Percentiles rank a stretch among this genome's conserved stretches.
Evolutionary conservation across 2,888 invertebrate genomes (phyloP).

Genomic region (Sicus ferrugineus): DNA sequence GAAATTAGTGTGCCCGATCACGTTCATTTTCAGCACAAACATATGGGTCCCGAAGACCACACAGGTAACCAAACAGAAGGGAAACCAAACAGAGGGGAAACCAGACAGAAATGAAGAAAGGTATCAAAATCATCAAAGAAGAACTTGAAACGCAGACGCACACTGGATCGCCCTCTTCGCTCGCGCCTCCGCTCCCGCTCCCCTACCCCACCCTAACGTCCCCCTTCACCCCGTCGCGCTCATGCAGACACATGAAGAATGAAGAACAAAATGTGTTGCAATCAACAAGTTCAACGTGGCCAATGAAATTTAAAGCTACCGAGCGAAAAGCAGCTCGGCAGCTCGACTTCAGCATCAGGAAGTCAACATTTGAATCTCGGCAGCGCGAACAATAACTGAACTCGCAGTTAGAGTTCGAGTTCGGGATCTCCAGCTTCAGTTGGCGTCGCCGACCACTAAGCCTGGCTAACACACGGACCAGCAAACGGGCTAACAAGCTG

Average conservation of each 20-base stretch:
- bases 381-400: slow-evolving; percentile 20
- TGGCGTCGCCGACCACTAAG: slow-evolving; percentile 18
- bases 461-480: slow-evolving; percentile 21
- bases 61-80: too few relatives aligned
- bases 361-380: slow-evolving; percentile 26
- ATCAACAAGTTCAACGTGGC: slow-evolving; percentile 26
- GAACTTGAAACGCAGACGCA: neutral
- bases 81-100: too few relatives aligned
- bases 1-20: too few relatives aligned
- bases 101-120: too few relatives aligned
- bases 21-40: too few relatives aligned
- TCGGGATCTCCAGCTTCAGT: neutral
- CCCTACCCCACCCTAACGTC: neutral
- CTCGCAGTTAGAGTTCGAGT: slow-evolving; percentile 12
- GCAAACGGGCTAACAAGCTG: slow-evolving; percentile 28
- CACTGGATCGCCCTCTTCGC: neutral
- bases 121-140: too few relatives aligned
- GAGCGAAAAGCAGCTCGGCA: slow-evolving; percentile 9
- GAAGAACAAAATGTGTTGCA: slow-evolving; percentile 22
- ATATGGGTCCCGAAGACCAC: too few relatives aligned
- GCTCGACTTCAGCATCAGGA: slow-evolving; percentile 14
- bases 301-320: slow-evolving; percentile 33
- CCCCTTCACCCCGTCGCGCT: neutral
- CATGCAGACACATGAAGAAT: slow-evolving; percentile 1
- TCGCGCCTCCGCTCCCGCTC: neutral